Evolutionary conservation across 2,113 vertebrate genomes (phyloP).

Genomic region (Passer montanus): DNA sequence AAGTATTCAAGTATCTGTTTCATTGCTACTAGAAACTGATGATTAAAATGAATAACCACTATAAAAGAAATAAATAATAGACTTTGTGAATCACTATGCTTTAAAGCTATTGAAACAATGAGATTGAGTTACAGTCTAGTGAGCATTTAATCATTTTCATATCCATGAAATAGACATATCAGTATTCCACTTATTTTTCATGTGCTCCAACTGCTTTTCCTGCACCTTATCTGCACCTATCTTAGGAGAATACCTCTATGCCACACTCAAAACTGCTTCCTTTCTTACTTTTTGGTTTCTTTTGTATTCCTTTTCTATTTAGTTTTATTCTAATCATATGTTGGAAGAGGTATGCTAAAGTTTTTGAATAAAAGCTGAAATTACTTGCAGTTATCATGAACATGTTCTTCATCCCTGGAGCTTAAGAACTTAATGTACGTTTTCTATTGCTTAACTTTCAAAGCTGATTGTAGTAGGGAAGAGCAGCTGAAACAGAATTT

Average conservation of each 20-base stretch:
- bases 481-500: not conserved
- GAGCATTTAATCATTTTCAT: not conserved
- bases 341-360: not conserved
- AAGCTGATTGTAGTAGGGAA: not conserved
- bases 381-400: not conserved
- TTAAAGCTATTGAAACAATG: not conserved
- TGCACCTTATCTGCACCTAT: not conserved
- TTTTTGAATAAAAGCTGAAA: not conserved
- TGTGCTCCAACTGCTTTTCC: not conserved
- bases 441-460: not conserved
- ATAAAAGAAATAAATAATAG: not conserved
- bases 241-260: not conserved
- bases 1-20: not conserved
- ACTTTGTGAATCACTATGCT: not conserved
- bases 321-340: not conserved
- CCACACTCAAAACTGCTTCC: rapidly evolving
- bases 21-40: not conserved
- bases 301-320: not conserved
- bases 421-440: not conserved
- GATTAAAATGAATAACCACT: not conserved
- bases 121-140: not conserved
- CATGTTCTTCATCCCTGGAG: not conserved
- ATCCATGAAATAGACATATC: not conserved
- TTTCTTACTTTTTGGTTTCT: not conserved
- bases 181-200: not conserved